Conservation (phyloP, 2,888 invertebrate genomes). For the Camptogramma bilineatum region DNA sequence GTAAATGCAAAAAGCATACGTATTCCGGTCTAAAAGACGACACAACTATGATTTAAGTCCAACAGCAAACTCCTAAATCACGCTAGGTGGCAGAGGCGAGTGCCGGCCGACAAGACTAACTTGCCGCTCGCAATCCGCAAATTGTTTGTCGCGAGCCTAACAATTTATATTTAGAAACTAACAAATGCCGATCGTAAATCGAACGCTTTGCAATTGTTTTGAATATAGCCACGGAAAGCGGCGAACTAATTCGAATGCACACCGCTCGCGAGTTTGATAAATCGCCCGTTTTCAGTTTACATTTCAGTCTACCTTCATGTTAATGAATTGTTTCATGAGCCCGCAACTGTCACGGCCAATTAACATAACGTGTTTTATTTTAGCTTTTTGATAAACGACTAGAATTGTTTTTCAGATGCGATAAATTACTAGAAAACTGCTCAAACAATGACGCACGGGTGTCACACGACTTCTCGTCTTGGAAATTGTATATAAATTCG, state of each 20-base stretch:
- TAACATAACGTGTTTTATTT: constrained; percentile 50
- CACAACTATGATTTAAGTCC: constrained; percentile 77
- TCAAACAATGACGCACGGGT: constrained; percentile 58
- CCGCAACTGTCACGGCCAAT: constrained; percentile 40
- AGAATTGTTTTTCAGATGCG: constrained; percentile 41
- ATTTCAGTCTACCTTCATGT: constrained; percentile 55
- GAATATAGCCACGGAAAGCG: constrained; percentile 73
- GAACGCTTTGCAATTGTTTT: constrained; percentile 79
- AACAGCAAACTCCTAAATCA: constrained; percentile 76
- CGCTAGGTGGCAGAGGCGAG: constrained; percentile 72
- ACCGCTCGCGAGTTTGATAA: constrained; percentile 71
- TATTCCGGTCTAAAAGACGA: constrained; percentile 68
- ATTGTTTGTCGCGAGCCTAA: constrained; percentile 82
- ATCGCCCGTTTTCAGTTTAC: constrained; percentile 60
- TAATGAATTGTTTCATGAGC: constrained; percentile 59
- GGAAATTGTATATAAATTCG: constrained; percentile 39
- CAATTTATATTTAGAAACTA: constrained; percentile 82
- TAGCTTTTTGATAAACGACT: constrained; percentile 46
- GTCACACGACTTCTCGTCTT: constrained; percentile 47
- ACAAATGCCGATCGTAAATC: constrained; percentile 81
- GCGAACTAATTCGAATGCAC: constrained; percentile 62
- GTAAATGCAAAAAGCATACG: constrained; percentile 69
- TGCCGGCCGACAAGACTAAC: constrained; percentile 67
- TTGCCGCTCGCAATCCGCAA: constrained; percentile 78
- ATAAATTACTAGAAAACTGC: constrained; percentile 50